Conservation (phyloP, 2,113 vertebrate species). For the Agelaius phoeniceus region DNA sequence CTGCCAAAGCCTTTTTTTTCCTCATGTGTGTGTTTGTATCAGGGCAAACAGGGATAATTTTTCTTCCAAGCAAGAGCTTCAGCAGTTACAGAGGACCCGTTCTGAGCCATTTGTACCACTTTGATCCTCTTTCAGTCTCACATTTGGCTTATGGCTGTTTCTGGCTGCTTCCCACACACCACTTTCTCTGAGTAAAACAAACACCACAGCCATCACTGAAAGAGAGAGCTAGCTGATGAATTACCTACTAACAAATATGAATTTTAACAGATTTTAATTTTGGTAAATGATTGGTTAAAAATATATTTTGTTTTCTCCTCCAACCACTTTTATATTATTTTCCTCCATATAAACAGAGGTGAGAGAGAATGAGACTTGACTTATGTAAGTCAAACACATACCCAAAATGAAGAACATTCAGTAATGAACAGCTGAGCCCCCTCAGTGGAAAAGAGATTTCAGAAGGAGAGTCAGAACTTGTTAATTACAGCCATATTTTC, state of each 20-base stretch:
- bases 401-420: slow-evolving; percentile 15
- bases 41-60: neutral
- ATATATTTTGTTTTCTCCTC: neutral
- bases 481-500: slow-evolving; percentile 58
- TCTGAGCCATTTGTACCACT: neutral
- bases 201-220: neutral
- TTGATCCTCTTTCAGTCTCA: neutral
- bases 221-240: neutral
- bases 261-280: slow-evolving; percentile 28
- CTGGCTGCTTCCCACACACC: neutral
- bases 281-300: neutral
- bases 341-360: slow-evolving; percentile 15
- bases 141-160: neutral
- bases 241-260: slow-evolving; percentile 28
- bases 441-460: slow-evolving; percentile 34
- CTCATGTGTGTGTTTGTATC: neutral
- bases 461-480: slow-evolving; percentile 8
- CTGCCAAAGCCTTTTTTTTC: neutral
- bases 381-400: slow-evolving; percentile 19
- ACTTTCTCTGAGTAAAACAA: neutral
- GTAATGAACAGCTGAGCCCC: slow-evolving; percentile 42
- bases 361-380: neutral
- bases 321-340: slow-evolving; percentile 14
- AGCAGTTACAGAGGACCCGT: rapidly evolving
- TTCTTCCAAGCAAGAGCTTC: neutral